Conservation (phyloP, 2,888 invertebrate species). For the Drosophila leonis region DNA sequence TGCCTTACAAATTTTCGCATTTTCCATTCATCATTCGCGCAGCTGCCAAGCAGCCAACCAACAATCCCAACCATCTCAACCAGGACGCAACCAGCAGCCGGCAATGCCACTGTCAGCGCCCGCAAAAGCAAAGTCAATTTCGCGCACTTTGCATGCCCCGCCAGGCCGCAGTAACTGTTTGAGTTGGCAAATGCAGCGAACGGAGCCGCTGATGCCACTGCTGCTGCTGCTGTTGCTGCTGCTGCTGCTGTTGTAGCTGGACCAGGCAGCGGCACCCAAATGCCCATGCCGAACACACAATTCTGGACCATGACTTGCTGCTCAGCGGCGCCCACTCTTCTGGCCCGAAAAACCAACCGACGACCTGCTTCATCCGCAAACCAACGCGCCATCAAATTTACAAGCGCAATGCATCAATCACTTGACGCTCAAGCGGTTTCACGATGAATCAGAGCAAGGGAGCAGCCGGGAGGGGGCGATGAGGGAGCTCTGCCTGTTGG, state of each 20-base stretch:
- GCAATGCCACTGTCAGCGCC: constrained; percentile 79
- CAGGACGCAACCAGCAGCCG: constrained; percentile 34
- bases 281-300: constrained; percentile 14
- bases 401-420: constrained; percentile 79
- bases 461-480: background rate
- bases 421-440: constrained; percentile 65
- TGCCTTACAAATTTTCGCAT: constrained; percentile 78
- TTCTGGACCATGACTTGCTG: constrained; percentile 39
- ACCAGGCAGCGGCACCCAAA: constrained; percentile 28
- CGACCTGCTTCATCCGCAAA: constrained; percentile 34
- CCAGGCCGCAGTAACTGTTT: constrained; percentile 48
- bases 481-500: background rate
- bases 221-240: constrained; percentile 15
- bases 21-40: constrained; percentile 77
- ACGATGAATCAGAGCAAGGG: constrained; percentile 42
- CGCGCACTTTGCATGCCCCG: constrained; percentile 78
- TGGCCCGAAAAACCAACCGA: constrained; percentile 11
- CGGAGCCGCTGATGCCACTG: constrained; percentile 21
- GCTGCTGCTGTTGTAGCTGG: constrained; percentile 20
- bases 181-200: constrained; percentile 52
- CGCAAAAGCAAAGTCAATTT: constrained; percentile 81
- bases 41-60: constrained; percentile 23
- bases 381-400: constrained; percentile 73
- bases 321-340: background rate
- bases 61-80: constrained; percentile 25